These are phyloP conservation scores for Alcedo atthis DNA, from an alignment of 2,797 vertebrate genomes.

Conservation along the genomic window DNA sequence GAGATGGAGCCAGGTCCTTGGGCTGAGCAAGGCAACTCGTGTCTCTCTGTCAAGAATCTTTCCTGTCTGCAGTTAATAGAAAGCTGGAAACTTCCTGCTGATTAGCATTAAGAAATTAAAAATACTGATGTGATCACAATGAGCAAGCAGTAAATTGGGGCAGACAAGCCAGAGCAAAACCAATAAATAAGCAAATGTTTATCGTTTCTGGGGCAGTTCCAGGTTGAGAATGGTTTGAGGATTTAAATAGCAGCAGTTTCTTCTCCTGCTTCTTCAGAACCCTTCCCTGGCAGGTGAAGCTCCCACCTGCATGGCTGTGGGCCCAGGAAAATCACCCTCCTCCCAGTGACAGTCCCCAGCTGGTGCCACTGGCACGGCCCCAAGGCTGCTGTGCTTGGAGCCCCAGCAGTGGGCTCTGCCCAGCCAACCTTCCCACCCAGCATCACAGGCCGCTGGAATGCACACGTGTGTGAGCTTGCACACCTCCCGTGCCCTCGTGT, in stretches of 20 bases:
- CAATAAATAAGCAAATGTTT: background rate
- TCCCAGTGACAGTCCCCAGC: background rate
- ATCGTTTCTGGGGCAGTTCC: background rate
- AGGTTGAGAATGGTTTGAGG: slow-evolving; percentile 16
- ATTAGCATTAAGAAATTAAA: background rate
- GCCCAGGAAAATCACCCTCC: background rate
- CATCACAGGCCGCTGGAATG: background rate
- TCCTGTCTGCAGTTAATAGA: background rate
- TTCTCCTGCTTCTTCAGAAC: background rate
- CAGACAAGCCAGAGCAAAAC: background rate
- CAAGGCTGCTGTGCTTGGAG: background rate
- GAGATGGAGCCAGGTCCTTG: background rate
- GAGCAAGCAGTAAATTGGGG: background rate
- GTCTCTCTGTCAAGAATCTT: background rate
- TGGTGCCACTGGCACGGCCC: background rate
- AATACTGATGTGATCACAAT: background rate
- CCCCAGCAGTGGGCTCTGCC: slow-evolving; percentile 8
- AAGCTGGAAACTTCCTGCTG: background rate
- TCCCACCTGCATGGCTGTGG: background rate
- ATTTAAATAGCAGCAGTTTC: slow-evolving; percentile 21
- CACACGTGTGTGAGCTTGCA: background rate
- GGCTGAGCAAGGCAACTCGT: background rate
- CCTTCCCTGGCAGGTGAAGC: background rate
- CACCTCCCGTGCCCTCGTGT: slow-evolving; percentile 63
- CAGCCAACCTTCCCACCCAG: too few species aligned